Evolutionary conservation across 2,113 vertebrate species (phyloP).

Genomic region (Diglossa brunneiventris): DNA sequence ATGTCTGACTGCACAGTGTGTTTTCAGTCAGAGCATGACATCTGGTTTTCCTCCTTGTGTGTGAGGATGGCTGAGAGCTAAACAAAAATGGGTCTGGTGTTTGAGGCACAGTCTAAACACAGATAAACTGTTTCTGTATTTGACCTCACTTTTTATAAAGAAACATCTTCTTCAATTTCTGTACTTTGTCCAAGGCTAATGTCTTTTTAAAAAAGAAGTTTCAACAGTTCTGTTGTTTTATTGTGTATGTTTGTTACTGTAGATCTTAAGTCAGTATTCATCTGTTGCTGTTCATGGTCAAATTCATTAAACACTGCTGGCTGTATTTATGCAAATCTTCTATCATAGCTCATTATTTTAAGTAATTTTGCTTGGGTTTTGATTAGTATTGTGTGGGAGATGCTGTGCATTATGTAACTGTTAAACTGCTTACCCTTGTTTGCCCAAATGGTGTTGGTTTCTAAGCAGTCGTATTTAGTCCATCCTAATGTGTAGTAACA

Average conservation of each 20-base stretch:
- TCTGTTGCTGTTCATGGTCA: neutral
- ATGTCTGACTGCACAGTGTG: neutral
- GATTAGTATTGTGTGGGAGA: slow-evolving; percentile 40
- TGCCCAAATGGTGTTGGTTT: slow-evolving; percentile 23
- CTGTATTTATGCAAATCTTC: neutral
- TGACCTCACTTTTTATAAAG: neutral
- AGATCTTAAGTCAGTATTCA: neutral
- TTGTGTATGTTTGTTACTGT: neutral
- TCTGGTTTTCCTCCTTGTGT: slow-evolving; percentile 37
- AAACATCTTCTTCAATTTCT: neutral
- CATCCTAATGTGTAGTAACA: neutral
- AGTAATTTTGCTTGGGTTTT: slow-evolving; percentile 25
- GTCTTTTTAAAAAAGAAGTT: neutral
- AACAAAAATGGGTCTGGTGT: neutral
- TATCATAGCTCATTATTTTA: slow-evolving; percentile 37
- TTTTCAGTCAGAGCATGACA: neutral
- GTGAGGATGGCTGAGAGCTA: slow-evolving; percentile 4
- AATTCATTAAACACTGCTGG: neutral
- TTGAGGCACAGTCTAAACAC: slow-evolving; percentile 37
- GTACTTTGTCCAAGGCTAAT: neutral
- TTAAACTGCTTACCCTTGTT: slow-evolving; percentile 49
- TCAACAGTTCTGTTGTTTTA: neutral
- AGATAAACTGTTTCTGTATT: neutral
- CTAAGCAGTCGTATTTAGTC: neutral
- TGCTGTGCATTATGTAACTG: slow-evolving; percentile 29